These are phyloP conservation scores for Galaxias olidus DNA, from an alignment of 2,797 vertebrate species.

Conservation along the genomic window DNA sequence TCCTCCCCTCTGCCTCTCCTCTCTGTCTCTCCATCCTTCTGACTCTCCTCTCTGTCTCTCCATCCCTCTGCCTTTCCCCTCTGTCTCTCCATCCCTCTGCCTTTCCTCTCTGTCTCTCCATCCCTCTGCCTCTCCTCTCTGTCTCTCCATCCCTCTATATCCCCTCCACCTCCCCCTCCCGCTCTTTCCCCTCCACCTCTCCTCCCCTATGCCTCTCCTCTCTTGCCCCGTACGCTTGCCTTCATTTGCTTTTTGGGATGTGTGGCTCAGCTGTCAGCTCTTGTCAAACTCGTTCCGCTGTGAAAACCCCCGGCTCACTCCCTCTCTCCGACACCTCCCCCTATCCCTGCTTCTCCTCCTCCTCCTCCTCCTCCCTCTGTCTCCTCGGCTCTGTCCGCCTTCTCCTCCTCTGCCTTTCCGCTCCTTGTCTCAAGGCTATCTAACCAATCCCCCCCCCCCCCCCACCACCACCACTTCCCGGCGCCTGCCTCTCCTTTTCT, in stretches of 20 bases:
- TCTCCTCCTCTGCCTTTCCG: constrained; percentile 49
- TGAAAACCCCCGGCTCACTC: constrained; percentile 52
- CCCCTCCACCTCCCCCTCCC: too few relatives aligned
- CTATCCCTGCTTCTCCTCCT: constrained; percentile 46
- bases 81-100: constrained; percentile 14
- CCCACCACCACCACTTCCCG: constrained; percentile 28
- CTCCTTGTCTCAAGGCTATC: constrained; percentile 34
- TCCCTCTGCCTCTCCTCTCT: too few relatives aligned
- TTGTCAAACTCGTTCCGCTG: constrained; percentile 63
- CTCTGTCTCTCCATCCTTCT: background rate
- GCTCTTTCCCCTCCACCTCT: constrained; percentile 3
- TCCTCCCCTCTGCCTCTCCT: background rate
- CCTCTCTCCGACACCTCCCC: constrained; percentile 59
- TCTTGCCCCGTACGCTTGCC: constrained; percentile 27
- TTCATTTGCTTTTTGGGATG: constrained; percentile 45
- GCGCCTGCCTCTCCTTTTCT: constrained; percentile 35
- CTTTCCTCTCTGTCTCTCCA: background rate
- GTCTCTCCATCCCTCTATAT: too few relatives aligned
- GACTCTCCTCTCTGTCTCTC: background rate
- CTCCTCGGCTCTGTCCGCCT: constrained; percentile 16
- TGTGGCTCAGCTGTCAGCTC: constrained; percentile 56
- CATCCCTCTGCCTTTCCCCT: background rate
- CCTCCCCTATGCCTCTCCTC: background rate
- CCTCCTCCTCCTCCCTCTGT: constrained; percentile 3
- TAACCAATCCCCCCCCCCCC: constrained; percentile 19